phyloP scores from a whole-genome alignment of 2,113 vertebrate genomes.

The Boulengeromyrus knoepffleri region DNA sequence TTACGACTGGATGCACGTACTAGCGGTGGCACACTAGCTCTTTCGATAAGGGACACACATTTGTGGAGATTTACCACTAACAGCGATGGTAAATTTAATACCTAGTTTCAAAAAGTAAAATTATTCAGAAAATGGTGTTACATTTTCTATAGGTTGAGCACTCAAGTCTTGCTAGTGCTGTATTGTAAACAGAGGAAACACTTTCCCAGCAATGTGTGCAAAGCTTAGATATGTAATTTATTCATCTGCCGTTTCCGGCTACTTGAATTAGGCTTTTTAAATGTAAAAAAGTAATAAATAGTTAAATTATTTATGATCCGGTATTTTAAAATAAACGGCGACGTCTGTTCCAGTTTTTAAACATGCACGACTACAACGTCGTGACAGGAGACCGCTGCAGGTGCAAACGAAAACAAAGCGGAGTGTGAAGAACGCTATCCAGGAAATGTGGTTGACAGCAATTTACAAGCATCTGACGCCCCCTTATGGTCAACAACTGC shows the following conservation, averaged over 20 bases:
- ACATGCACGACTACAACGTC: background rate
- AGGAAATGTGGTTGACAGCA: background rate
- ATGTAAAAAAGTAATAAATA: background rate
- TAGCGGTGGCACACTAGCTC: background rate
- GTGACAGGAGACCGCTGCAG: background rate
- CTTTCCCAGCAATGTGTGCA: background rate
- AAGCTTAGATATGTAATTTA: background rate
- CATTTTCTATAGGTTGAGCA: background rate
- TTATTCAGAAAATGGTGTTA: background rate
- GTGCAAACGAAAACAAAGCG: background rate
- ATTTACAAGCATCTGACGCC: background rate
- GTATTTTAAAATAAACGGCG: background rate
- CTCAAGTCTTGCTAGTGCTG: background rate
- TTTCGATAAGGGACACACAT: background rate
- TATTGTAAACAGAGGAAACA: background rate
- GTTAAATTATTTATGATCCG: background rate
- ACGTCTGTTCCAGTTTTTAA: background rate
- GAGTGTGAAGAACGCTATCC: background rate
- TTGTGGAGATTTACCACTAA: background rate
- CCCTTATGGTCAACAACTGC: background rate
- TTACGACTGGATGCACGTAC: conserved; percentile 1
- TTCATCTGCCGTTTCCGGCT: background rate
- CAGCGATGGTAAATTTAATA: background rate
- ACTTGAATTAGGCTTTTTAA: background rate
- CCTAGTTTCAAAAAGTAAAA: background rate